phyloP scores from a whole-genome alignment of 2,797 vertebrate genomes.

The Austrolebias charrua region DNA sequence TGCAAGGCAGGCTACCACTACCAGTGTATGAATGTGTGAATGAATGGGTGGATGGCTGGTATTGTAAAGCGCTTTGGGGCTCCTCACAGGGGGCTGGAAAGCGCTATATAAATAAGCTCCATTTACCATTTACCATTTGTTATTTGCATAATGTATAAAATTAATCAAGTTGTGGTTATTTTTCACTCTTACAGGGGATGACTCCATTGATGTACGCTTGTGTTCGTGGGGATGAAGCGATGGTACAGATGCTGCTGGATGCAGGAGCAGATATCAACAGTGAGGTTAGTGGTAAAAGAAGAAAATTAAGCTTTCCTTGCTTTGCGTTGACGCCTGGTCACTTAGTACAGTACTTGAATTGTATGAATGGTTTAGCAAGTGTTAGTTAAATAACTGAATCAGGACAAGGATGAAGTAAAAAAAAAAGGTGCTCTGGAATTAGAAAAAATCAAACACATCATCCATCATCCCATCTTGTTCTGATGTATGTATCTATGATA shows the following conservation, averaged over 20 bases:
- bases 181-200: conserved; percentile 76
- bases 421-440: conserved; percentile 10
- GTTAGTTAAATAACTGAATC: neutral
- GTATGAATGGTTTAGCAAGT: neutral
- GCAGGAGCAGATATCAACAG: conserved; percentile 96
- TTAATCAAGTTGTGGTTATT: neutral
- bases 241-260: conserved; percentile 99
- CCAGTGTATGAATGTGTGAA: too few relatives aligned
- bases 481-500: too few relatives aligned
- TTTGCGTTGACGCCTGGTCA: too few relatives aligned
- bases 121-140: too few relatives aligned
- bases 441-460: conserved; percentile 38
- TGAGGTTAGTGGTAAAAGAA: conserved; percentile 78
- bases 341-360: too few relatives aligned
- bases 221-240: conserved; percentile 95
- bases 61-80: too few relatives aligned
- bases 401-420: neutral
- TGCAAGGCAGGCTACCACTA: too few relatives aligned
- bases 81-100: too few relatives aligned
- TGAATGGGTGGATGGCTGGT: too few relatives aligned
- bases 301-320: too few relatives aligned
- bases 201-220: conserved; percentile 99
- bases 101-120: too few relatives aligned
- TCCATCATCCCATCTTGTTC: conserved; percentile 34
- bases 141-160: neutral